Percentiles rank a stretch among this genome's conserved stretches.
Conservation (phyloP, 1,140 invertebrate genomes). For the Diplogasteroides magnus region DNA sequence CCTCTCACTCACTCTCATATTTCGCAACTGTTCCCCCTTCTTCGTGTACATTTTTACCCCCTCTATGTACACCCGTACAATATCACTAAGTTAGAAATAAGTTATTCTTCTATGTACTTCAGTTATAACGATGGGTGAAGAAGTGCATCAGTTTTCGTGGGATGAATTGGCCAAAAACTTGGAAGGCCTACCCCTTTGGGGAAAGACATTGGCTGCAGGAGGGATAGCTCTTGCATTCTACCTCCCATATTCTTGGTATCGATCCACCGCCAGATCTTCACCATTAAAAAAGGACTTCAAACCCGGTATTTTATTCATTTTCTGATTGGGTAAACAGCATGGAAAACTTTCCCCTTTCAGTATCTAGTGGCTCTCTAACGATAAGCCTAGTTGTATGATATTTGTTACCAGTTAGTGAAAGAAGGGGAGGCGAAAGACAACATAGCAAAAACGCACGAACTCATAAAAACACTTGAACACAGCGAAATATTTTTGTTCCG, state of each 20-base stretch:
- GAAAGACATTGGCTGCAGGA: slow-evolving; percentile 27
- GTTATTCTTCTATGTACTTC: too few relatives aligned
- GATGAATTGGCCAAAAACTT: slow-evolving; percentile 20
- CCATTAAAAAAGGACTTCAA: slow-evolving; percentile 30
- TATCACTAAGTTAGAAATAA: not conserved
- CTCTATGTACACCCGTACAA: not conserved
- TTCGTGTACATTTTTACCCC: too few relatives aligned
- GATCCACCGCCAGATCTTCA: slow-evolving; percentile 5
- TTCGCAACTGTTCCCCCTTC: too few relatives aligned
- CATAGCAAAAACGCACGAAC: too few relatives aligned
- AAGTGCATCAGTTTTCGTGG: not conserved
- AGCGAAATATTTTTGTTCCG: too few relatives aligned
- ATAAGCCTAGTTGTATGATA: too few relatives aligned
- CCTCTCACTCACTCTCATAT: not conserved
- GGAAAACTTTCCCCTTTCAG: not conserved
- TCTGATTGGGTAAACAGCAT: not conserved
- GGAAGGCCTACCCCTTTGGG: slow-evolving; percentile 28
- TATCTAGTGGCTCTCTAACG: too few relatives aligned
- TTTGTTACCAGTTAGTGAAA: too few relatives aligned
- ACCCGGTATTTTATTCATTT: slow-evolving; percentile 11
- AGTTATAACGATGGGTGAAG: too few relatives aligned
- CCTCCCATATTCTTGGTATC: slow-evolving; percentile 24
- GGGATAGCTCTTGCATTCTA: slow-evolving; percentile 23
- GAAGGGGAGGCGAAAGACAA: too few relatives aligned
- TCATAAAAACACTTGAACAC: too few relatives aligned